A percentile compares a stretch with the other conserved stretches of the same genome.
Evolutionary conservation across 2,797 vertebrate species (phyloP).

Genomic region (Trematomus bernacchii): DNA sequence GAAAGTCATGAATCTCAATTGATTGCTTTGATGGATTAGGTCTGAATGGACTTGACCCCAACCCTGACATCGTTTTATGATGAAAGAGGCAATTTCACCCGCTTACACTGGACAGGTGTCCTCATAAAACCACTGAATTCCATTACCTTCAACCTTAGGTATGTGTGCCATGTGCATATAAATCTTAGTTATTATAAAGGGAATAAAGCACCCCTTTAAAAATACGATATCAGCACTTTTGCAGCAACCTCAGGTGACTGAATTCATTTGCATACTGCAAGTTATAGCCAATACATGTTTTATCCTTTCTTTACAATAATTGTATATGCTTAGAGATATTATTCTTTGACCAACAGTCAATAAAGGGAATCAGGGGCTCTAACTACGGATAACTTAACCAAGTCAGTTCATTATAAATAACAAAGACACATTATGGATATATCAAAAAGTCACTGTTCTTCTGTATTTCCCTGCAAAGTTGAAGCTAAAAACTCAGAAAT

Average conservation of each 20-base stretch:
- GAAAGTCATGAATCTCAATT: slow-evolving; percentile 47
- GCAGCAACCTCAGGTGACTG: neutral
- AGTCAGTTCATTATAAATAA: too few relatives aligned
- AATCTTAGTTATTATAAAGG: neutral
- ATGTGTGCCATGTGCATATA: neutral
- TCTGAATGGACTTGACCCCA: slow-evolving; percentile 24
- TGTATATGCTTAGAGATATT: neutral
- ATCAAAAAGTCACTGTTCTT: too few relatives aligned
- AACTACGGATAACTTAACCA: too few relatives aligned
- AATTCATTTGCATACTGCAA: neutral
- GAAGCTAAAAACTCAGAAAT: neutral
- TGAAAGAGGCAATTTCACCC: slow-evolving; percentile 20
- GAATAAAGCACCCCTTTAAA: neutral
- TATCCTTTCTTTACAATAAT: neutral
- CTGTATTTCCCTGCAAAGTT: neutral
- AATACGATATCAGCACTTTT: neutral
- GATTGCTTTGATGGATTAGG: slow-evolving; percentile 32
- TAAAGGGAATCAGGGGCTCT: neutral
- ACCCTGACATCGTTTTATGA: slow-evolving; percentile 27
- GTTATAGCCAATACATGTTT: neutral
- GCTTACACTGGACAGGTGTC: neutral
- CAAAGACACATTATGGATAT: too few relatives aligned
- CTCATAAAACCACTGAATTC: neutral
- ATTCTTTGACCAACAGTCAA: neutral
- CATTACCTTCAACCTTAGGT: neutral